Evolutionary conservation across 2,888 invertebrate genomes (phyloP).

Genomic region (Bimastos eiseni): DNA sequence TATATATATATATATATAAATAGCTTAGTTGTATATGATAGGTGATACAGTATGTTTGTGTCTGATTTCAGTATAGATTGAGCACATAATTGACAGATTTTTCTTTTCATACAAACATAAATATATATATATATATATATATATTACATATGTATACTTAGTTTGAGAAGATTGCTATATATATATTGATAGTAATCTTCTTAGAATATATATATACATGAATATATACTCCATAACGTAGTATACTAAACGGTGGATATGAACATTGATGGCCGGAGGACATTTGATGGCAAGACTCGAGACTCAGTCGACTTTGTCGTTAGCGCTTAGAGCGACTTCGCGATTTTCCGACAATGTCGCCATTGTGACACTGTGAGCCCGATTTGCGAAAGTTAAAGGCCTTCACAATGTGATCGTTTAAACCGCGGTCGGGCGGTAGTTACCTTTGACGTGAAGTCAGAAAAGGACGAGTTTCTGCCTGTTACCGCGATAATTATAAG

Average conservation of each 20-base stretch:
- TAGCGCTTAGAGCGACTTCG: neutral
- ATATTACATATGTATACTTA: too few relatives aligned
- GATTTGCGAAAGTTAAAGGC: neutral
- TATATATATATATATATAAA: neutral
- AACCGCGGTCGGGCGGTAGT: neutral
- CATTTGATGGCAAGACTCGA: neutral
- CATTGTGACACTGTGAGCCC: neutral
- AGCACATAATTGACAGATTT: too few relatives aligned
- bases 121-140: neutral
- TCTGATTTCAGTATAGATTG: too few relatives aligned
- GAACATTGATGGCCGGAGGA: neutral
- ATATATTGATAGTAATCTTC: neutral
- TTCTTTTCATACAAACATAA: neutral
- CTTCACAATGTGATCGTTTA: neutral
- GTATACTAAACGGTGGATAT: neutral
- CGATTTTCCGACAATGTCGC: neutral
- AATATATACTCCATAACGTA: neutral
- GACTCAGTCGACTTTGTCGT: neutral
- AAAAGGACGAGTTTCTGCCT: neutral
- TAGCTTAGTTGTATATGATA: too few relatives aligned
- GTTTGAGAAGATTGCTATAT: too few relatives aligned
- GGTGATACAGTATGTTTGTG: too few relatives aligned
- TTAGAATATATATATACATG: neutral
- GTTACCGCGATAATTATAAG: neutral
- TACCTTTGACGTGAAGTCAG: neutral